Percentiles rank a stretch among this genome's conserved stretches.
Conservation (phyloP, 1,140 invertebrate genomes). For the Tetraneura akinire region DNA sequence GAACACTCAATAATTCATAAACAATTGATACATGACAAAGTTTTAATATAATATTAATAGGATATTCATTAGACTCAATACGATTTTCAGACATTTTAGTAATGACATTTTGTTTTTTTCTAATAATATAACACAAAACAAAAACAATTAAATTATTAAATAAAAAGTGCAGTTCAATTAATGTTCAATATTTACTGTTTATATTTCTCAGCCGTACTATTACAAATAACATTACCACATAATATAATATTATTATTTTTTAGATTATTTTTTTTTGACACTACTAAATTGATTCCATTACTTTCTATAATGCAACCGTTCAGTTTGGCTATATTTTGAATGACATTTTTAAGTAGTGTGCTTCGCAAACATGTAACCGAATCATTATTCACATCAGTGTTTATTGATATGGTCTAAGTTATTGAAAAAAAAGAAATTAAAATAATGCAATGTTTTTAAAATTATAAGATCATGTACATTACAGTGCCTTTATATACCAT, state of each 20-base stretch:
- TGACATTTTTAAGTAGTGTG: not conserved
- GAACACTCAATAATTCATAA: conserved; percentile 26
- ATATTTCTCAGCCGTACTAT: not conserved
- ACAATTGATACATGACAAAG: conserved; percentile 23
- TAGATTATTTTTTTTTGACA: conserved; percentile 27
- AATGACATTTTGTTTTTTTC: not conserved
- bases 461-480: not conserved
- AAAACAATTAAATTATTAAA: not conserved
- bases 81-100: conserved; percentile 30
- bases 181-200: conserved; percentile 18
- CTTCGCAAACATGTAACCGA: not conserved
- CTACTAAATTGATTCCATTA: not conserved
- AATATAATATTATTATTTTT: not conserved
- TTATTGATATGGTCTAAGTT: not conserved
- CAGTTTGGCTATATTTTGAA: conserved; percentile 19
- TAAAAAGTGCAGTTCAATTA: not conserved
- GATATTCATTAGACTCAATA: conserved; percentile 10
- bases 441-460: not conserved
- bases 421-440: not conserved
- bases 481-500: not conserved
- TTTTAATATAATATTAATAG: conserved; percentile 18
- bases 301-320: conserved; percentile 13
- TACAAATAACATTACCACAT: conserved; percentile 26
- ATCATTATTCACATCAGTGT: not conserved
- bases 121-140: not conserved